phyloP scores from a whole-genome alignment of 2,888 invertebrate species.

The Acleris emargana region DNA sequence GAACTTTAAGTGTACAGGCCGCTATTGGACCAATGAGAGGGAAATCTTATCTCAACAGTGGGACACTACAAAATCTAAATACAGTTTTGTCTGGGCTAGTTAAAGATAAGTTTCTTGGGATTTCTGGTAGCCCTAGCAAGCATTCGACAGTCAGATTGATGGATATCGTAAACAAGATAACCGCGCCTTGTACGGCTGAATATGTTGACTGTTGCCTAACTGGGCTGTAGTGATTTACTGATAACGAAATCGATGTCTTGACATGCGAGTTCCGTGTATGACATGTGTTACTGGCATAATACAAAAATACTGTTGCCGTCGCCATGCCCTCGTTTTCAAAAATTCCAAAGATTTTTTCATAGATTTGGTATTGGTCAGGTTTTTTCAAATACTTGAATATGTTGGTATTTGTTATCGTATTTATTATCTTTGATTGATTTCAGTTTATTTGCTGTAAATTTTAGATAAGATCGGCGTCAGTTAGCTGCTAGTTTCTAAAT shows the following conservation, averaged over 20 bases:
- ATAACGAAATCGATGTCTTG: constrained; percentile 36
- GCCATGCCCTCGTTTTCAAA: too few species aligned
- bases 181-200: constrained; percentile 39
- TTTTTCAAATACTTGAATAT: neutral
- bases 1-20: too few species aligned
- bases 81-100: too few species aligned
- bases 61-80: too few species aligned
- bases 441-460: constrained; percentile 6
- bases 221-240: constrained; percentile 31
- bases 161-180: constrained; percentile 49
- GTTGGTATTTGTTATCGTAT: constrained; percentile 20
- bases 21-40: too few species aligned
- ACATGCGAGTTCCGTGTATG: constrained; percentile 32
- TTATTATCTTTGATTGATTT: constrained; percentile 20
- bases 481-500: constrained; percentile 13
- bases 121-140: too few species aligned
- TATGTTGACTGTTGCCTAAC: constrained; percentile 38
- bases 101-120: too few species aligned
- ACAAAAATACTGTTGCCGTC: constrained; percentile 20
- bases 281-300: constrained; percentile 25
- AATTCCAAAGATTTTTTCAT: neutral
- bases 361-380: neutral
- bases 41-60: too few species aligned
- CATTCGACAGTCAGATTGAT: constrained; percentile 53
- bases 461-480: constrained; percentile 4